Conservation (phyloP, 2,113 vertebrate genomes). For the Lepisosteus oculatus region DNA sequence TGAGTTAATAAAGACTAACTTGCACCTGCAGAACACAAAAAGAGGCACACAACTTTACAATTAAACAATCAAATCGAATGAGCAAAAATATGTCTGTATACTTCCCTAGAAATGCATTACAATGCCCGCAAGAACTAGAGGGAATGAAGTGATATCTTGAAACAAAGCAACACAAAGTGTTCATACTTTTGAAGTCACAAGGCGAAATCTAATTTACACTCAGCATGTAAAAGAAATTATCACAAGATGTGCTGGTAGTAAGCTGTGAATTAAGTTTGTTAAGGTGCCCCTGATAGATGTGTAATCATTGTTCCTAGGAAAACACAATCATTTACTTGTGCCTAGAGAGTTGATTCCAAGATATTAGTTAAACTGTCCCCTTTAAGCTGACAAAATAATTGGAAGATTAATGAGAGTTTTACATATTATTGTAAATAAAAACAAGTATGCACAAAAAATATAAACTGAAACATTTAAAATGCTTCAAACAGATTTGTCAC, state of each 20-base stretch:
- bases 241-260: conserved; percentile 8
- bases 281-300: background rate
- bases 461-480: no score
- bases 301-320: conserved; percentile 6
- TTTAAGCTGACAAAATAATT: background rate
- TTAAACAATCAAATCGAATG: no score
- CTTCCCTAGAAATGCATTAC: no score
- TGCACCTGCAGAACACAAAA: no score
- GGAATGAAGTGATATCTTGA: background rate
- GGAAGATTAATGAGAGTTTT: no score
- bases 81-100: no score
- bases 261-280: conserved; percentile 1
- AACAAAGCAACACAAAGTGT: conserved; percentile 12
- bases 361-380: no score
- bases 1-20: no score
- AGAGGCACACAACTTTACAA: no score
- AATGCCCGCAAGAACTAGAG: background rate
- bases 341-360: background rate
- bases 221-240: conserved; percentile 12
- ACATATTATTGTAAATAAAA: no score
- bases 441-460: no score
- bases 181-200: conserved; percentile 18
- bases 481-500: no score
- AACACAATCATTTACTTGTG: background rate
- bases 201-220: conserved; percentile 48